Base-by-base conservation (phyloP, 2,888 invertebrate species). In the Calameuta idolon region DNA sequence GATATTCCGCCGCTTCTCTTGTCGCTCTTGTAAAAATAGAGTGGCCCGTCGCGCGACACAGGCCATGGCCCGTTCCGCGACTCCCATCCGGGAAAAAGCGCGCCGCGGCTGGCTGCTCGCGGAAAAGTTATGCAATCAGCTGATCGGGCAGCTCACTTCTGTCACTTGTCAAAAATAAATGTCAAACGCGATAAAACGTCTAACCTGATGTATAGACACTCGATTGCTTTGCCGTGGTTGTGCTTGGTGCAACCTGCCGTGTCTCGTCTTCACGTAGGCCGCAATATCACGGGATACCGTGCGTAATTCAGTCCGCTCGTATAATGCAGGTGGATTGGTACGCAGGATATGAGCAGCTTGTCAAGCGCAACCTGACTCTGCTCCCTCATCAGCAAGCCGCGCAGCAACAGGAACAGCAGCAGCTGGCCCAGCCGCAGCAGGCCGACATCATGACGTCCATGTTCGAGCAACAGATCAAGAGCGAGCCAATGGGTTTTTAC, bases 391-490 rank as follows among this genome's bases (percentile, higher is more conserved):
- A 90, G 84, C 91, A 90, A 86, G 85, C 84, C 77, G 79, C 81
- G 34, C 81, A 82, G 75, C 84, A 85, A 85, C 85, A 81, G 75
- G 88, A 86, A 80, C 84, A 85, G 69, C 86, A 85, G 80, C 85
- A 86, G 85, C 84, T 85, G 81, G 80, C 81, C 81, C 89, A 88
- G 76, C 87, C 85, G 75, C 87, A 88, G 77, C 84, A 86, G 76
- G 81, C 84, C 75, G 88, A 89, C 87, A 90, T 91, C 85, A 91
- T 91, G 91, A 91, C 91, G 82, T 91, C 91, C 91, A 94, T 95
- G 95, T 95, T 95, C 88, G 95, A 95, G 91, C 94, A 94, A 91
- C 94, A 95, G 91, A 94, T 95, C 89, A 95, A 95, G 91, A 94
- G 94, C 86, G 95, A 95, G 91, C 95, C 95, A 84, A 94, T 95